Evolutionary conservation across 2,797 vertebrate species (phyloP).

Genomic region (Toxotes lorentzi): DNA sequence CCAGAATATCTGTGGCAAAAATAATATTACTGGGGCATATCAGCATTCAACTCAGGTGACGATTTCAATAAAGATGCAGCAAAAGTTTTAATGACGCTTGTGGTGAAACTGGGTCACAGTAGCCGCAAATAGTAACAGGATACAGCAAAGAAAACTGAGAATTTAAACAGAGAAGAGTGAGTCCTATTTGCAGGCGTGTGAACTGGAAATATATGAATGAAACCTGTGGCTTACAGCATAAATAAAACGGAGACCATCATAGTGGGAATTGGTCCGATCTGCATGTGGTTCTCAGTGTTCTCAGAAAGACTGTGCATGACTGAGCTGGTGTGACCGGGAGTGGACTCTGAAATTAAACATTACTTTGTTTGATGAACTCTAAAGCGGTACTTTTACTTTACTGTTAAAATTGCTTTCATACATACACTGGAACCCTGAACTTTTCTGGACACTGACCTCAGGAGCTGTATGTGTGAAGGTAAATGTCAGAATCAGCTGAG

Average conservation of each 20-base stretch:
- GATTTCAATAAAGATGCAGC: conserved; percentile 46
- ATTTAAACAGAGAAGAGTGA: neutral
- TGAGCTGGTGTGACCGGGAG: neutral
- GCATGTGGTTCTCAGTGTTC: neutral
- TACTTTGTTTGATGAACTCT: neutral
- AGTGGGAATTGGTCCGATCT: neutral
- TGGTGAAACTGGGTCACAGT: conserved; percentile 59
- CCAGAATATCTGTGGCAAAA: conserved; percentile 27
- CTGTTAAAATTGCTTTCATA: neutral
- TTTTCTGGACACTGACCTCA: no score
- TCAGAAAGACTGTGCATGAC: neutral
- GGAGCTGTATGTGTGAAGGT: no score
- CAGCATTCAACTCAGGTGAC: conserved; percentile 33
- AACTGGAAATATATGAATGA: neutral
- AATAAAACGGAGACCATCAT: neutral
- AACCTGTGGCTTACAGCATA: neutral
- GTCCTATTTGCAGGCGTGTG: neutral
- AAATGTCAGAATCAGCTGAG: no score
- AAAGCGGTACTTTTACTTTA: neutral
- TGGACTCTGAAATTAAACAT: neutral
- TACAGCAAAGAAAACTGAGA: neutral
- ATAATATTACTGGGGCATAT: conserved; percentile 21
- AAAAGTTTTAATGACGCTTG: conserved; percentile 60
- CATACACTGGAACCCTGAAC: neutral
- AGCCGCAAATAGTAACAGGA: conserved; percentile 23